Base-by-base conservation (phyloP, 30 jellyfish, hydroid and myxozoan genomes). In the Turritopsis dohrnii region DNA sequence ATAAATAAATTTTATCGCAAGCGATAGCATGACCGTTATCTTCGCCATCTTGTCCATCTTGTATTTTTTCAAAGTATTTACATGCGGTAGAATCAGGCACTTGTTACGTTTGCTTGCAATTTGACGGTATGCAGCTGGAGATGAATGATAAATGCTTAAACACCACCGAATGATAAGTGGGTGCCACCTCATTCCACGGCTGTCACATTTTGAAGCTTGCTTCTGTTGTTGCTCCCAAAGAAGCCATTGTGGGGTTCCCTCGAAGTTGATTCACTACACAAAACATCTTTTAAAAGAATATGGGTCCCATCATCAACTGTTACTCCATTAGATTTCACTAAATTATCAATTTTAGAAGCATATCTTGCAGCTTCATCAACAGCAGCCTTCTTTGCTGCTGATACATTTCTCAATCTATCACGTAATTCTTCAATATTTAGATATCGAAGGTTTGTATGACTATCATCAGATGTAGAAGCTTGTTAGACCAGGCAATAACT, bases 91-190 rank as follows among this genome's bases (percentile, higher is more conserved):
- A 21, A 22, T 74, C 54, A 74, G 31, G 26, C 8, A 22, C 24
- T 74, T 74, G 26, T 22, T 22, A 74, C 54, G 52, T 28, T 25
- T 25, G 31, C 54, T 74, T 74, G 54, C 54, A 25, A 74, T 22
- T 22, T 74, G 82, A 21, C 31, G 28, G 31, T 74, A 74, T 74
- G 82, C 82, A 21, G 82, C 82, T 1, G 82, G 82, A 20, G 60
- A 22, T 22, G 24, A 20, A n/a, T 22, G 52, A 30, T 74, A 74
- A 22, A 74, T 22, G 24, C 60, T 22, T 25, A 74, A 30, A 30
- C 82, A 74, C 82, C 82, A 74, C 60, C 82, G 28, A 25, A 74
- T 29, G 21, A 74, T 74, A 20, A 74, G 82, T 22, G 82, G 82
- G 60, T 74, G 82, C 82, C 82, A 74, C 31, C 82, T 74, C 82